A percentile compares a stretch with the other conserved stretches of the same genome.
Evolutionary conservation across 1,140 invertebrate genomes (phyloP).

Genomic region (Pinna nobilis): DNA sequence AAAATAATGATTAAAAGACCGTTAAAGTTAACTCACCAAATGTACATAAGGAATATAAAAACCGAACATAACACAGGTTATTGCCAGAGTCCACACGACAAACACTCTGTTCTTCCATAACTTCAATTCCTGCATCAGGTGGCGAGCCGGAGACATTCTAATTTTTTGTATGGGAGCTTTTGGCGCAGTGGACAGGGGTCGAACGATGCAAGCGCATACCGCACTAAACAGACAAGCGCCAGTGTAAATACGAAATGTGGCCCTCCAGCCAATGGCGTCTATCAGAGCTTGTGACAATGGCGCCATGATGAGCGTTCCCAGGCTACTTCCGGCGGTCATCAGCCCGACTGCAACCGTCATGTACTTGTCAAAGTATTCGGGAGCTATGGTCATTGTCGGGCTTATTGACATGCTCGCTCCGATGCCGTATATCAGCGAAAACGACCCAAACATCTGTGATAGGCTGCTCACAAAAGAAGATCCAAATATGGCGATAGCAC

Average conservation of each 20-base stretch:
- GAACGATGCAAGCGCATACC: constrained; percentile 36
- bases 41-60: constrained; percentile 67
- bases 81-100: constrained; percentile 57
- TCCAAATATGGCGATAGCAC: constrained; percentile 47
- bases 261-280: constrained; percentile 59
- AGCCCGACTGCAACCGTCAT: constrained; percentile 58
- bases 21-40: constrained; percentile 52
- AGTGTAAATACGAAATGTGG: constrained; percentile 51
- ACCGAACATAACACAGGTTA: constrained; percentile 62
- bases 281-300: constrained; percentile 60
- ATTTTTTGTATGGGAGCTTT: constrained; percentile 35
- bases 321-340: constrained; percentile 62
- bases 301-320: constrained; percentile 61
- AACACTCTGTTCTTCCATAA: constrained; percentile 67
- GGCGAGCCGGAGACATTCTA: constrained; percentile 41
- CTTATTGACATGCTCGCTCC: constrained; percentile 58
- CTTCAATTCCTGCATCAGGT: constrained; percentile 55
- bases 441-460: constrained; percentile 51
- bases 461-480: constrained; percentile 59
- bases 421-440: constrained; percentile 61
- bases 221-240: constrained; percentile 38
- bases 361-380: constrained; percentile 64
- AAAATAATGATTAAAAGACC: not conserved
- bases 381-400: constrained; percentile 59
- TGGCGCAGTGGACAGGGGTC: constrained; percentile 20